Conservation (phyloP, 2,113 vertebrate species). For the Dipodomys stephensi region DNA sequence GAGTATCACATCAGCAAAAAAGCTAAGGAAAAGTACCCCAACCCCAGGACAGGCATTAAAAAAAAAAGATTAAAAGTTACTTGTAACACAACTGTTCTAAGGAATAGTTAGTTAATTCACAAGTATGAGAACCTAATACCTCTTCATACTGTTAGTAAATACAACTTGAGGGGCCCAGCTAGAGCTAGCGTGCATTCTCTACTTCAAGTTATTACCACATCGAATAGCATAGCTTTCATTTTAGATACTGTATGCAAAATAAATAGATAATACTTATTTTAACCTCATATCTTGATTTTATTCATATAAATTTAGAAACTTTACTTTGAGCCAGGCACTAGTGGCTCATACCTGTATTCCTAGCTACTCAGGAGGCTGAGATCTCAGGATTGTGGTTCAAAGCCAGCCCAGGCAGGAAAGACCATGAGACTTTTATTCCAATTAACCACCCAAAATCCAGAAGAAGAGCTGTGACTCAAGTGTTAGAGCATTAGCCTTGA, state of each 20-base stretch:
- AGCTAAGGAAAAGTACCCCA: too few relatives aligned
- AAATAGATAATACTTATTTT: not conserved
- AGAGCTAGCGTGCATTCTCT: not conserved
- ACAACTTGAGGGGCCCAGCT: not conserved
- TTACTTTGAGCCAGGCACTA: not conserved
- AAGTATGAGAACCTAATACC: not conserved
- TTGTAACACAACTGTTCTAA: not conserved
- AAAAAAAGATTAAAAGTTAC: slow-evolving; percentile 33
- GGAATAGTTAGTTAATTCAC: not conserved
- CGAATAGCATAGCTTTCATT: not conserved
- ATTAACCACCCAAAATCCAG: too few relatives aligned
- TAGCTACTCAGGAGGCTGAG: too few relatives aligned
- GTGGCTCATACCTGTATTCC: too few relatives aligned
- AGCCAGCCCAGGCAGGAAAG: too few relatives aligned
- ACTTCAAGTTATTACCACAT: not conserved
- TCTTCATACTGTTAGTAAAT: not conserved
- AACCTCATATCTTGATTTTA: slow-evolving; percentile 26
- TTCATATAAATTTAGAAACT: slow-evolving; percentile 32
- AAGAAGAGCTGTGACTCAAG: too few relatives aligned
- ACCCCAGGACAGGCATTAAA: too few relatives aligned
- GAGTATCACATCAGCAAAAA: too few relatives aligned
- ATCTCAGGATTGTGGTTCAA: too few relatives aligned
- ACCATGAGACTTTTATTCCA: too few relatives aligned
- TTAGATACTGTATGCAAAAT: not conserved
- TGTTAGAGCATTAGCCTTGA: too few relatives aligned